Base-by-base conservation (phyloP, 2,797 vertebrate genomes). In the Sebastes itinus region DNA sequence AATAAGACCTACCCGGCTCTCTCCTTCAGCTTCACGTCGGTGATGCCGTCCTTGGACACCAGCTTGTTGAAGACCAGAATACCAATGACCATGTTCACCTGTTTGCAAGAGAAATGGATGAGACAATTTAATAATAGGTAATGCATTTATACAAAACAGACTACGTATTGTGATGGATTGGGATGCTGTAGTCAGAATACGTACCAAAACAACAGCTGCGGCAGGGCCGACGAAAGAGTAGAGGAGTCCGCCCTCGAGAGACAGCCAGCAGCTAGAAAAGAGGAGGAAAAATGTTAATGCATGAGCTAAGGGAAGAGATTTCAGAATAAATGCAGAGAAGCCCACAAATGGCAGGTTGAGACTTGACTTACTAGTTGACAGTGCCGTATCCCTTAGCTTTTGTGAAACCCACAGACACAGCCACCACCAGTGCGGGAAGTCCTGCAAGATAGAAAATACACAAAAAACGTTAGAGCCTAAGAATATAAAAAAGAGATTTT, bases 51-150 rank as follows among this genome's bases (percentile, higher is more conserved):
- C 95, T 99, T 99, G 93, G 99, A 99, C 85, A 99, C 99, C 62
- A 99, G 97, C 95, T 98, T 99, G 96, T 99, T 99, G 95, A 99
- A 99, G 91, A 99, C 98, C 94, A 99, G 97, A 96, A 99, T 99
- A 82, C 99, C 99, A 92, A 99, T 99, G 93, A 99, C 97, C 99
- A 99, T 99, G 93, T 99, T 99, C 89, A 99, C 99, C 99, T 99
- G 96, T 95, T 88, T 94, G 85, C 86, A 91, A 89, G 65, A 65
- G 38, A 85, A 82, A 89, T 27, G 20, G 67, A 87, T 86, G 30
- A 90, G 85, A 85, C 27, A 46, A 77, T 72, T 63, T 49, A 67
- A 79, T 38, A 23, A 82, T 54, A 18, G 28, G 27, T 61, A 82
- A 87, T 75, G 52, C 72, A 78, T 87, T 83, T 77, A 69, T 11